phyloP scores from a whole-genome alignment of 2,113 vertebrate genomes.

The Catharus fuscescens region DNA sequence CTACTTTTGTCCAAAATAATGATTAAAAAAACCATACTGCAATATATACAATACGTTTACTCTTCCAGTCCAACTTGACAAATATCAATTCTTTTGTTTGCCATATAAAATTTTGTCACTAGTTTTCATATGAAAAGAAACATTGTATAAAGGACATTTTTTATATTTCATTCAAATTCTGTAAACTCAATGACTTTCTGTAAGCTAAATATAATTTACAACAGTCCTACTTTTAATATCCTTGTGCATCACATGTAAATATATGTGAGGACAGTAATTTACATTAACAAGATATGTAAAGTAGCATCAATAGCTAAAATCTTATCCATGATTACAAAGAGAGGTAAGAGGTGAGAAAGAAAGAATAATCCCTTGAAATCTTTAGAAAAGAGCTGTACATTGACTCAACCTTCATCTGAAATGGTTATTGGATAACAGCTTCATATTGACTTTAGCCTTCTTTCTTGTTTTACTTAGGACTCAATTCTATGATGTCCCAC shows the following conservation, averaged over 20 bases:
- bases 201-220: neutral
- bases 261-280: neutral
- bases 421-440: neutral
- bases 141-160: neutral
- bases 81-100: neutral
- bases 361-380: neutral
- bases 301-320: neutral
- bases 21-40: neutral
- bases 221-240: neutral
- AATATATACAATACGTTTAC: neutral
- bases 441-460: neutral
- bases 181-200: neutral
- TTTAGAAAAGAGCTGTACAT: neutral
- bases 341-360: neutral
- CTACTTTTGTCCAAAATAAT: neutral
- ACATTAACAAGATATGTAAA: neutral
- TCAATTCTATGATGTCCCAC: neutral
- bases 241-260: neutral
- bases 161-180: neutral
- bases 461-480: neutral
- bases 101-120: neutral
- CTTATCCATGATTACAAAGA: neutral
- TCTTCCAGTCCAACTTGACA: neutral
- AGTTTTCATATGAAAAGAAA: neutral
- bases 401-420: neutral